Conservation (phyloP, 2,888 invertebrate species). For the Phorcus lineatus region DNA sequence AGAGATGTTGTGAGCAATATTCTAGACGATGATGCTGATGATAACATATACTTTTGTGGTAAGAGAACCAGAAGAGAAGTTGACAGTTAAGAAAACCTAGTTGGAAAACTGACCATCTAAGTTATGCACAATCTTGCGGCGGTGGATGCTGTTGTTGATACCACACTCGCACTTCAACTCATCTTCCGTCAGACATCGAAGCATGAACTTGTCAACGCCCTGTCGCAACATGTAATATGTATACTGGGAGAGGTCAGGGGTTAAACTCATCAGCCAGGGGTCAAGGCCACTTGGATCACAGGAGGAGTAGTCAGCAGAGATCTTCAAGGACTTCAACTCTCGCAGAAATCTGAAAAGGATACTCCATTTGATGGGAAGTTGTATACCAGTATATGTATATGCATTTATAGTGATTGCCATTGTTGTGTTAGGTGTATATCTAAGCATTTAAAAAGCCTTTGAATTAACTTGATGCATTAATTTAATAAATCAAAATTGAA, state of each 20-base stretch:
- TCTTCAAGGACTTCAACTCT: slow-evolving; percentile 93
- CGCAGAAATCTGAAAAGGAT: slow-evolving; percentile 84
- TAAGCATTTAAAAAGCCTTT: too few species aligned
- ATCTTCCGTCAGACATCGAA: slow-evolving; percentile 90
- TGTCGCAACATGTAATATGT: slow-evolving; percentile 97
- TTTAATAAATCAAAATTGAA: too few species aligned
- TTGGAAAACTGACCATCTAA: slow-evolving; percentile 80
- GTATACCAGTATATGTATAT: too few species aligned
- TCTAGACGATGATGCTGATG: too few species aligned
- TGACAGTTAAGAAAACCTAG: too few species aligned
- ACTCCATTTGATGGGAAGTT: too few species aligned
- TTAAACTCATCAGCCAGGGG: slow-evolving; percentile 83
- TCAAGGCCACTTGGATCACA: slow-evolving; percentile 89
- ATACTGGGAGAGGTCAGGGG: slow-evolving; percentile 94
- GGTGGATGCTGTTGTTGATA: slow-evolving; percentile 95
- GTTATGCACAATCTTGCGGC: slow-evolving; percentile 91
- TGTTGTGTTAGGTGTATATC: background rate
- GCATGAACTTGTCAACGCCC: slow-evolving; percentile 93
- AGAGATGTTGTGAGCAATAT: too few species aligned
- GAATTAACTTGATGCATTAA: too few species aligned
- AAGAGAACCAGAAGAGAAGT: too few species aligned
- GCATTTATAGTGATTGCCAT: background rate
- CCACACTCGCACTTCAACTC: slow-evolving; percentile 93
- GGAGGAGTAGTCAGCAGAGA: slow-evolving; percentile 96
- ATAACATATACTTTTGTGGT: too few species aligned